Evolutionary conservation across 2,113 vertebrate species (phyloP).

Genomic region (Falcunculus frontatus): DNA sequence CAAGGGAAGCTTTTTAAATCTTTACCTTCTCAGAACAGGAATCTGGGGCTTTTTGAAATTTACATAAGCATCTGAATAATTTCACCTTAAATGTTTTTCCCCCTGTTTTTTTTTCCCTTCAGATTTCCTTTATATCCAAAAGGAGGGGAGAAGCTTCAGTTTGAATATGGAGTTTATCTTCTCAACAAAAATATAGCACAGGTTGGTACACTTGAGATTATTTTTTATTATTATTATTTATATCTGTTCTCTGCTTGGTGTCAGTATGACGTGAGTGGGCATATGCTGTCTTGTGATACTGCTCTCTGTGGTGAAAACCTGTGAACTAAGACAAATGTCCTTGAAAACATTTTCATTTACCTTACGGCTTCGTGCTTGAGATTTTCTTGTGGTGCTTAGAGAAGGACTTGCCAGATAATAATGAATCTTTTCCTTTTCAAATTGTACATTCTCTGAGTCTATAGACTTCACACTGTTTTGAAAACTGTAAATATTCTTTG

Average conservation of each 20-base stretch:
- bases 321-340: background rate
- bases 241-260: background rate
- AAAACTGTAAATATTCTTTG: background rate
- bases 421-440: background rate
- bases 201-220: constrained; percentile 69
- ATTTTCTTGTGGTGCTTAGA: background rate
- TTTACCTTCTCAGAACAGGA: background rate
- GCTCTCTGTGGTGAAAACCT: background rate
- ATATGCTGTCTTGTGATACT: background rate
- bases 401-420: background rate
- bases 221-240: background rate
- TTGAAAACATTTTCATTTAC: background rate
- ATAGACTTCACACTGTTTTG: background rate
- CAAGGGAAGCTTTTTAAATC: background rate
- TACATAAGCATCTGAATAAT: background rate
- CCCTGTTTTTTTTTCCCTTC: background rate
- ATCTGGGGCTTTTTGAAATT: background rate
- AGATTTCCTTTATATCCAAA: constrained; percentile 93
- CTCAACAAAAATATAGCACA: constrained; percentile 99
- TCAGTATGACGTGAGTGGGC: background rate
- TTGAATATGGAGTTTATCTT: constrained; percentile 97
- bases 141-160: constrained; percentile 94
- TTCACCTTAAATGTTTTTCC: background rate
- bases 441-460: background rate
- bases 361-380: background rate